These are phyloP conservation scores for Corydoras maculifer DNA, from an alignment of 2,113 vertebrate genomes.

Conservation along the genomic window DNA sequence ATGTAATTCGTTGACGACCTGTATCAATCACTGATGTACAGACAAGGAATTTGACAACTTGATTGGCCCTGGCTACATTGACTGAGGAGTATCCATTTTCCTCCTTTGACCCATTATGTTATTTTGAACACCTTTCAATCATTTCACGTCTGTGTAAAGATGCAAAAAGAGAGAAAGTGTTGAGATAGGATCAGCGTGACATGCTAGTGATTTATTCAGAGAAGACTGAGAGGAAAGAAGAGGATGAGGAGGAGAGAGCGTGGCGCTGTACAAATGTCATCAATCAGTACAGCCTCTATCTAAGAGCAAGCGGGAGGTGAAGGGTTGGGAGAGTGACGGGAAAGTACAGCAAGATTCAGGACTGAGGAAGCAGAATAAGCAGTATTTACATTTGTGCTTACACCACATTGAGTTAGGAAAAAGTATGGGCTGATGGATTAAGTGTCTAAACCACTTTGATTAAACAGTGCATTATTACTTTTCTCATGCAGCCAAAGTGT, in stretches of 20 bases:
- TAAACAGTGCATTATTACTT: neutral
- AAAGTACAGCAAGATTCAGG: conserved; percentile 1
- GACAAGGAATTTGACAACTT: too few species aligned
- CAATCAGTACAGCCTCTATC: conserved; percentile 35
- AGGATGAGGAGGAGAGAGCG: conserved; percentile 26
- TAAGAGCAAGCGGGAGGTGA: neutral
- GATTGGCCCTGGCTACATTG: too few species aligned
- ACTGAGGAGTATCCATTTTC: conserved; percentile 6
- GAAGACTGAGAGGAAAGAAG: conserved; percentile 20
- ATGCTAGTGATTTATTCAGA: conserved; percentile 38
- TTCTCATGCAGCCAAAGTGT: neutral
- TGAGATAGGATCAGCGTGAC: conserved; percentile 28
- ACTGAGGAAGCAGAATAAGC: neutral
- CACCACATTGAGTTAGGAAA: neutral
- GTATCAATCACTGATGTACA: too few species aligned
- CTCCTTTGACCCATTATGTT: conserved; percentile 14
- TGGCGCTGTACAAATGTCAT: conserved; percentile 41
- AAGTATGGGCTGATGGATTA: neutral
- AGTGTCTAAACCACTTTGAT: neutral
- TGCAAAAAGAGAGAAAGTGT: neutral
- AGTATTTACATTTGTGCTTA: conserved; percentile 5
- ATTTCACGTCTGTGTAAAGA: neutral
- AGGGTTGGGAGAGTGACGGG: conserved; percentile 3
- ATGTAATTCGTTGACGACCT: too few species aligned
- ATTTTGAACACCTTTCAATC: conserved; percentile 9